Evolutionary conservation across 2,797 vertebrate genomes (phyloP).

Genomic region (Dipus sagitta): DNA sequence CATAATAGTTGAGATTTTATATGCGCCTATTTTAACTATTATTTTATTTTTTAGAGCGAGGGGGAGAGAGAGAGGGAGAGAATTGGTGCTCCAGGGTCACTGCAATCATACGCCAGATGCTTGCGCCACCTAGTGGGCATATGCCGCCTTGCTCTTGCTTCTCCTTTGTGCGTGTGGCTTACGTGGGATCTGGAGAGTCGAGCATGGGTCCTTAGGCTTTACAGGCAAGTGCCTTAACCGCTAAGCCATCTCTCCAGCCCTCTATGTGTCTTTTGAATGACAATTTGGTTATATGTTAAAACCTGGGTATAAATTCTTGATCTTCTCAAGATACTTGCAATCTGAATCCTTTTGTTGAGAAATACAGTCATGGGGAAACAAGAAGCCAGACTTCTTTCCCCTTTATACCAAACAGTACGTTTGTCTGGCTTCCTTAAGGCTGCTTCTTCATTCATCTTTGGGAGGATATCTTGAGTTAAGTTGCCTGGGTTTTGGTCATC

Average conservation of each 20-base stretch:
- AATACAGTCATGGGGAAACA: neutral
- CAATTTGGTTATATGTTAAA: conserved; percentile 7
- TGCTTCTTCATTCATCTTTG: conserved; percentile 10
- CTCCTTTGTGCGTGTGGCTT: too few relatives aligned
- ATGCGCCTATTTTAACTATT: too few relatives aligned
- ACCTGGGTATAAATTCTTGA: neutral
- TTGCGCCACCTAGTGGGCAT: too few relatives aligned
- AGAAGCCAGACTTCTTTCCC: neutral
- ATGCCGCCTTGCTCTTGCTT: too few relatives aligned
- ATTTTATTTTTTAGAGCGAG: too few relatives aligned
- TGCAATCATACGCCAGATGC: too few relatives aligned
- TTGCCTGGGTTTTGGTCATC: neutral
- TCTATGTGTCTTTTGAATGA: neutral
- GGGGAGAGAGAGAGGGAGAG: too few relatives aligned
- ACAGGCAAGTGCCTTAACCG: too few relatives aligned
- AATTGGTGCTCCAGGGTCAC: too few relatives aligned
- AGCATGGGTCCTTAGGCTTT: too few relatives aligned
- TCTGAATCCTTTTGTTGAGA: neutral
- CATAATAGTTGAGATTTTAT: neutral
- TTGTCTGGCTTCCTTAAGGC: neutral
- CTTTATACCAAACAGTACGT: neutral
- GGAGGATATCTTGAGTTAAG: neutral
- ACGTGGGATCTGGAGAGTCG: too few relatives aligned
- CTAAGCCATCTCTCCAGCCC: too few relatives aligned
- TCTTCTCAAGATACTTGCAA: neutral